Conservation (phyloP, 2,113 vertebrate species). For the Boleophthalmus pectinirostris region DNA sequence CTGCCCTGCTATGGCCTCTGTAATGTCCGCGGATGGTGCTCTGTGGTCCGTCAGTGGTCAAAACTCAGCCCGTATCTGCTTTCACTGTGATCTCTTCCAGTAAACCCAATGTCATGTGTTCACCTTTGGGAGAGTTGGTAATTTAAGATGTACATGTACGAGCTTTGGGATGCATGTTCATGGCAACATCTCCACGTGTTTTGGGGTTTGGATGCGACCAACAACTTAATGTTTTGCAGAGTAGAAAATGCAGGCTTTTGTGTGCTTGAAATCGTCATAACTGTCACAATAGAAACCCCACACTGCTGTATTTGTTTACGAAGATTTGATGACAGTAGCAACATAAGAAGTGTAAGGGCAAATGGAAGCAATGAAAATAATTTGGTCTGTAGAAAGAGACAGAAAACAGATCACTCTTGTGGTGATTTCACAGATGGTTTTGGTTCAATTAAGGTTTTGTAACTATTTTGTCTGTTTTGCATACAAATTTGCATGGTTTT, state of each 20-base stretch:
- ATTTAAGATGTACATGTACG: slow-evolving; percentile 59
- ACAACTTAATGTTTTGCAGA: slow-evolving; percentile 11
- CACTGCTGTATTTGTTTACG: slow-evolving; percentile 30
- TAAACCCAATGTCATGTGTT: slow-evolving; percentile 69
- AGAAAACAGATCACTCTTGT: slow-evolving; percentile 58
- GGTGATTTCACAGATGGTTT: slow-evolving; percentile 51
- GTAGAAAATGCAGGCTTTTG: slow-evolving; percentile 38
- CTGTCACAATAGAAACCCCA: slow-evolving; percentile 47
- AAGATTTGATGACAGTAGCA: slow-evolving; percentile 27
- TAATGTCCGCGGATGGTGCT: slow-evolving; percentile 72
- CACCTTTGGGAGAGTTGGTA: slow-evolving; percentile 66
- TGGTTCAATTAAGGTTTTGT: background rate
- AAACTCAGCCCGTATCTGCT: slow-evolving; percentile 73
- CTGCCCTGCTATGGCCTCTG: slow-evolving; percentile 64
- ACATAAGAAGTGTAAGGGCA: slow-evolving; percentile 21
- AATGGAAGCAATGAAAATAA: slow-evolving; percentile 39
- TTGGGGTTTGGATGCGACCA: slow-evolving; percentile 54
- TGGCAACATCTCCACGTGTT: slow-evolving; percentile 46
- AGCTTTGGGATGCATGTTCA: slow-evolving; percentile 33
- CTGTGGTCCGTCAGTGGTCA: slow-evolving; percentile 71
- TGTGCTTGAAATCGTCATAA: slow-evolving; percentile 29
- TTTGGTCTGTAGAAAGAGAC: slow-evolving; percentile 49
- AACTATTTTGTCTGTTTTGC: background rate
- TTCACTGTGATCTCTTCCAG: slow-evolving; percentile 68
- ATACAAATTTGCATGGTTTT: no score